Evolutionary conservation across 2,888 invertebrate species (phyloP).

Genomic region (Polymixis lichenea): DNA sequence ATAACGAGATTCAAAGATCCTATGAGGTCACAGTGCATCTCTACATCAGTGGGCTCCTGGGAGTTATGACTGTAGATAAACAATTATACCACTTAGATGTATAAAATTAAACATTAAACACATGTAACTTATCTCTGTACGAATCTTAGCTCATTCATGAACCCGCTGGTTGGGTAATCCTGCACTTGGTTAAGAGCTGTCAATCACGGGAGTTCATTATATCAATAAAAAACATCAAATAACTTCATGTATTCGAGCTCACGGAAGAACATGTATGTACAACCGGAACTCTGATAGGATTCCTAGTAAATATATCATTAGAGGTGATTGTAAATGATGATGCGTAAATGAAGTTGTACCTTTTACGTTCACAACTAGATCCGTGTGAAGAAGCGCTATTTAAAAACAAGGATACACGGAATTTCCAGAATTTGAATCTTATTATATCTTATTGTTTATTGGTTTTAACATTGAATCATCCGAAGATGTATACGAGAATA

Average conservation of each 20-base stretch:
- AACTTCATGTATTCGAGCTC: constrained; percentile 47
- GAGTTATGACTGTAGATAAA: constrained; percentile 20
- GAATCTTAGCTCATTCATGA: constrained; percentile 55
- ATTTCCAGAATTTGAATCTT: constrained; percentile 27
- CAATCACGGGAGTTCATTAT: constrained; percentile 51
- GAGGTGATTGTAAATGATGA: constrained; percentile 40
- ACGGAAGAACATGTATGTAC: constrained; percentile 56
- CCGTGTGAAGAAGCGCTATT: constrained; percentile 51
- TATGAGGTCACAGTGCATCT: constrained; percentile 10
- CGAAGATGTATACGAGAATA: constrained; percentile 42
- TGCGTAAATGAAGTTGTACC: constrained; percentile 19
- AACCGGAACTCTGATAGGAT: constrained; percentile 63
- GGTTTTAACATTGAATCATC: constrained; percentile 42
- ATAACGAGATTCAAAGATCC: neutral
- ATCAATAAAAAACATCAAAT: constrained; percentile 51
- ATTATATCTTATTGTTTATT: constrained; percentile 4
- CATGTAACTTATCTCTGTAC: constrained; percentile 18
- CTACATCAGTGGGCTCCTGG: constrained; percentile 1
- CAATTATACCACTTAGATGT: neutral
- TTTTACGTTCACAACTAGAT: constrained; percentile 51
- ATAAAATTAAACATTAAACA: constrained; percentile 26
- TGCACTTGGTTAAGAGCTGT: constrained; percentile 40
- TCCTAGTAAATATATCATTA: constrained; percentile 52
- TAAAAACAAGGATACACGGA: constrained; percentile 11
- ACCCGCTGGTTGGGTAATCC: constrained; percentile 47